These are phyloP conservation scores for Murina feae DNA, from an alignment of 2,113 vertebrate genomes.

Conservation along the genomic window DNA sequence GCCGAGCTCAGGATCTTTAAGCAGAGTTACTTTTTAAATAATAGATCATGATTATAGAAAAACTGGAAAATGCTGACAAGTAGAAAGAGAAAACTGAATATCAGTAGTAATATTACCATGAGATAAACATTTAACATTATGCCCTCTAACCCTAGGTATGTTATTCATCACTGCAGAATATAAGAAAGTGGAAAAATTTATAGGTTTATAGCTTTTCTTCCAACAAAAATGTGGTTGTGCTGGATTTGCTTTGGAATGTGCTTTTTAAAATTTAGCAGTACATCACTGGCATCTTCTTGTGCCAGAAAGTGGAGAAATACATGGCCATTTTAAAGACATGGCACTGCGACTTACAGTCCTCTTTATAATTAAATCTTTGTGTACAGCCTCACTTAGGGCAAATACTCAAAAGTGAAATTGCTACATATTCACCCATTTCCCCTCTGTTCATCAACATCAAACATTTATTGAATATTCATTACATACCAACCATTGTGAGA, in stretches of 20 bases:
- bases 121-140: background rate
- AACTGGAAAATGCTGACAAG: background rate
- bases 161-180: background rate
- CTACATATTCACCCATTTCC: background rate
- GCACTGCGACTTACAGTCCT: background rate
- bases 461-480: background rate
- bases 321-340: background rate
- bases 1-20: background rate
- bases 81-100: background rate
- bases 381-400: background rate
- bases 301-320: background rate
- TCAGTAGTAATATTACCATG: background rate
- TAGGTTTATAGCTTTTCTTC: conserved; percentile 8
- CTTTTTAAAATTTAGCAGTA: background rate
- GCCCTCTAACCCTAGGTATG: background rate
- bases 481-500: background rate
- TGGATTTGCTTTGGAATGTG: background rate
- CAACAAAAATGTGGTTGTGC: background rate
- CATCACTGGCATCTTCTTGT: background rate
- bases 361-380: background rate
- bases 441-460: background rate
- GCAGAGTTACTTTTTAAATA: background rate
- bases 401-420: background rate
- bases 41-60: background rate
- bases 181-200: background rate